A percentile compares a stretch with the other conserved stretches of the same genome.
phyloP scores from a whole-genome alignment of 2,888 invertebrate genomes.

The Norana najaformis region DNA sequence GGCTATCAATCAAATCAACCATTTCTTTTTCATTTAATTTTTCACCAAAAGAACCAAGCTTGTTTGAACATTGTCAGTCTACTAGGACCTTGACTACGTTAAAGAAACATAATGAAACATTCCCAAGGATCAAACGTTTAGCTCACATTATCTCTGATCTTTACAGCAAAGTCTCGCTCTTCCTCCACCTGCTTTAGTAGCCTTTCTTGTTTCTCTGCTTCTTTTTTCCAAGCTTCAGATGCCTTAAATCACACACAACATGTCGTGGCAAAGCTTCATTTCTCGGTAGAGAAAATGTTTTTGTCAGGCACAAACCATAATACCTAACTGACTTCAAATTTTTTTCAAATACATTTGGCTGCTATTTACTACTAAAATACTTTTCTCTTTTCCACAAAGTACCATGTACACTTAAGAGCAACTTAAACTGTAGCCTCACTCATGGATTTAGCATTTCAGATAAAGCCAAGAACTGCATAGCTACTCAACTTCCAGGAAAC shows the following conservation, averaged over 20 bases:
- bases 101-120: background rate
- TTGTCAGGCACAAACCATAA: background rate
- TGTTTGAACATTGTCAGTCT: background rate
- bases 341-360: background rate
- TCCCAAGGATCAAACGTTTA: background rate
- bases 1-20: background rate
- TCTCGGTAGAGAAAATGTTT: background rate
- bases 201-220: background rate
- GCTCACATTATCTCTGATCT: conserved; percentile 1
- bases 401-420: background rate
- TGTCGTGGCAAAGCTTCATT: background rate
- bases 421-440: background rate
- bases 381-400: background rate
- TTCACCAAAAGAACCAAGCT: background rate
- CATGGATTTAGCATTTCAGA: background rate
- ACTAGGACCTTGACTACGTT: background rate
- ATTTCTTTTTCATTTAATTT: background rate
- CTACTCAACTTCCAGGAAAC: background rate
- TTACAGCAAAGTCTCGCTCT: conserved; percentile 16
- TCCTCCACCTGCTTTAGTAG: conserved; percentile 3
- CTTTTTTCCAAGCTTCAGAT: background rate
- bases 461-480: background rate
- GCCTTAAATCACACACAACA: conserved; percentile 7
- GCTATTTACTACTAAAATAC: background rate
- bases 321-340: background rate